These are phyloP conservation scores for Anoplolepis gracilipes DNA, from an alignment of 1,140 invertebrate species.

Conservation along the genomic window DNA sequence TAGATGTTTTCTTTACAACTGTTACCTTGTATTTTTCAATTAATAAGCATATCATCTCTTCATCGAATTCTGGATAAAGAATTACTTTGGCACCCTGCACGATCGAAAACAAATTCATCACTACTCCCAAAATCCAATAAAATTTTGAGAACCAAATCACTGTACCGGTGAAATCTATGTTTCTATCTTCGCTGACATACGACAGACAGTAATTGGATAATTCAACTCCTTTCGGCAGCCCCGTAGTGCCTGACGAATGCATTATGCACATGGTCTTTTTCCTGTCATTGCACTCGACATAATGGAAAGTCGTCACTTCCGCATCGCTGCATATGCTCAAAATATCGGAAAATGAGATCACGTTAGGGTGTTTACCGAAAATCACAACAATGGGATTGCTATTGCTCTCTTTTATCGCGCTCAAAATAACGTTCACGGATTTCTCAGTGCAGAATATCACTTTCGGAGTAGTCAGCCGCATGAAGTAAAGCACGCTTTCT, in stretches of 20 bases:
- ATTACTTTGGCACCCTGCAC: conserved; percentile 80
- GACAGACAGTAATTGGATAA: conserved; percentile 86
- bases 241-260: conserved; percentile 90
- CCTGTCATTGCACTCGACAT: conserved; percentile 33
- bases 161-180: not conserved
- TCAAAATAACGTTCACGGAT: conserved; percentile 6
- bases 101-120: conserved; percentile 70
- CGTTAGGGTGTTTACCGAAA: conserved; percentile 59
- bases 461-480: conserved; percentile 62
- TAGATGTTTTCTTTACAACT: too few relatives aligned
- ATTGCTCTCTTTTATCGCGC: conserved; percentile 50
- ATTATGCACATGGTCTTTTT: conserved; percentile 76
- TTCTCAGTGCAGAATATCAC: conserved; percentile 68
- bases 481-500: conserved; percentile 60
- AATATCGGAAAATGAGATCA: conserved; percentile 41
- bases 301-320: conserved; percentile 54
- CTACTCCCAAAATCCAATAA: conserved; percentile 74
- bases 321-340: not conserved
- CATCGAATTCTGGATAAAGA: conserved; percentile 86
- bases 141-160: conserved; percentile 74
- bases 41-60: conserved; percentile 83
- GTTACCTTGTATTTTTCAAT: conserved; percentile 83
- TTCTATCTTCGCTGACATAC: not conserved
- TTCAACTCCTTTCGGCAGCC: conserved; percentile 91
- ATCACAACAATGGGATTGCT: conserved; percentile 64